A percentile compares a stretch with the other conserved stretches of the same genome.
Conservation (phyloP, 2,113 vertebrate genomes). For the Macquaria ambigua region DNA sequence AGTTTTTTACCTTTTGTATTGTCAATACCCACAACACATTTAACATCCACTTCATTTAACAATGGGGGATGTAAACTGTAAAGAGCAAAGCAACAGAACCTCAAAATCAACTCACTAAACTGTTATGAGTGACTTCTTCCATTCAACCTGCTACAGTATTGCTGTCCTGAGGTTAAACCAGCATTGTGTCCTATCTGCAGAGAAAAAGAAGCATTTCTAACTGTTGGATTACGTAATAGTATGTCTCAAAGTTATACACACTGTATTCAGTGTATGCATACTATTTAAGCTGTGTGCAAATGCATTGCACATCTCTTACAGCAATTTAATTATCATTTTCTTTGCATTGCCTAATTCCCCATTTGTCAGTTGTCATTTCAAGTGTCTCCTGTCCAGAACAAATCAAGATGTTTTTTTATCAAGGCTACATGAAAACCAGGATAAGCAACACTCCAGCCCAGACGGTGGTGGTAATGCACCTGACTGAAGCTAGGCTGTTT, state of each 20-base stretch:
- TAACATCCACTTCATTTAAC: background rate
- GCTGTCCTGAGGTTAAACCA: background rate
- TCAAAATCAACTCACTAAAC: background rate
- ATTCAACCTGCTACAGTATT: background rate
- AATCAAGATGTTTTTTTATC: background rate
- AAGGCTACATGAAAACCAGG: background rate
- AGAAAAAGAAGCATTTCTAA: background rate
- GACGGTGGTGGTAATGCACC: background rate
- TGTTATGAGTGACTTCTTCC: background rate
- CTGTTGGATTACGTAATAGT: background rate
- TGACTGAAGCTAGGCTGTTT: background rate
- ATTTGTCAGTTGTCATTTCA: background rate
- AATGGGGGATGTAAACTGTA: background rate
- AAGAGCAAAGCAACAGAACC: background rate
- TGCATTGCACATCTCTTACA: no score
- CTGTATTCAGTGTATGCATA: background rate
- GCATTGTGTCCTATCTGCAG: background rate
- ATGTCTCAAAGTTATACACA: background rate
- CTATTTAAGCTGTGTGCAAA: background rate
- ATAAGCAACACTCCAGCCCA: background rate
- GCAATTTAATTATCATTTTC: no score
- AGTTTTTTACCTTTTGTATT: background rate
- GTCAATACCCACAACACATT: constrained; percentile 5
- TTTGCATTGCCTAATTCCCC: background rate
- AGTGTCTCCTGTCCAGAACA: background rate